Evolutionary conservation across 2,113 vertebrate species (phyloP), one percentile per base, ranked within the genome.

Genomic region (Orientallactaga bullata): DNA sequence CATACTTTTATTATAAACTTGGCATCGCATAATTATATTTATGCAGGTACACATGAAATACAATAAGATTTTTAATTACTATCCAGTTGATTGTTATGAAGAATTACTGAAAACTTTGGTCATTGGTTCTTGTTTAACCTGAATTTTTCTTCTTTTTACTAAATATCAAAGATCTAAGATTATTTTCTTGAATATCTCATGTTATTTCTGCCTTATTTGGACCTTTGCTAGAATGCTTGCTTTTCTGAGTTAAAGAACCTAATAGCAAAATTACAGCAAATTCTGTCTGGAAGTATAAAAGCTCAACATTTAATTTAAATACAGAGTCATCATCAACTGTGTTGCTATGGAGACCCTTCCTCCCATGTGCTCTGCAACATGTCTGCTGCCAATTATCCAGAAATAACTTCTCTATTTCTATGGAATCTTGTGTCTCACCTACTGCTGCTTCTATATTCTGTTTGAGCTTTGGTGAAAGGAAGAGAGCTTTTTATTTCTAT

Each of bases 391-490:
- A 97, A 95, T 97, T 97, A 97, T 93, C 96, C 96, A 96, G 95
- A 97, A 97, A 97, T 97, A 97, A 93, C 97, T 94, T 95, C 79
- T 91, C 95, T 96, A 96, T 97, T 97, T 96, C 96, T 90, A 94
- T 96, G 94, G 90, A 88, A 66, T 97, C 77, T 85, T 86, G 73
- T 87, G 65, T 92, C 84, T 97, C 83, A 93, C 88, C 89, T 95
- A 95, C 95, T 88, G 90, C 74, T 96, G 93, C 90, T 89, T 96
- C 92, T 97, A 47, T 86, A 87, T 94, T 95, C 92, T 86, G 63
- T 89, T 82, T 91, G 88, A 94, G 85, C 73, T 87, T 87, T 51
- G 55, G 71, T 68, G 30, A 61, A 90, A 94, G 55, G 65, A 94
- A 42, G 63, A 87, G 69, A 42, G 32, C 35, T 93, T 94, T 96